Conservation (phyloP, 2,888 invertebrate genomes). For the Apamea anceps region DNA sequence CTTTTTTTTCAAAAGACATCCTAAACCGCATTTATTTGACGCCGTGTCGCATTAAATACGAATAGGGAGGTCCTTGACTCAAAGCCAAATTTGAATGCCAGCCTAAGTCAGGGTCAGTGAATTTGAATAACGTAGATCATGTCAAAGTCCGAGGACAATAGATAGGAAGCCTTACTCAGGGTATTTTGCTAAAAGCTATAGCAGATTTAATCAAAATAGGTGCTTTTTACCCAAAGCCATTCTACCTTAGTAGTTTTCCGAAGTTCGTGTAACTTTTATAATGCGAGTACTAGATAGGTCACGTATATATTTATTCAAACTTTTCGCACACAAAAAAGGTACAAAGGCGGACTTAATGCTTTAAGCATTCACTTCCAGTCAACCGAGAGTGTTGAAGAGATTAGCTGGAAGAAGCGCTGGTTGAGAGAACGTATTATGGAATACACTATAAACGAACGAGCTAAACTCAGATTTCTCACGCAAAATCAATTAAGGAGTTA, state of each 20-base stretch:
- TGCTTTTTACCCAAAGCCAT: neutral
- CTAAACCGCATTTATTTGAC: slow-evolving; percentile 6
- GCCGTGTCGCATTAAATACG: slow-evolving; percentile 9
- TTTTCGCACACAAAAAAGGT: neutral
- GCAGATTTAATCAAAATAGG: neutral
- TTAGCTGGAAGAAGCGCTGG: neutral
- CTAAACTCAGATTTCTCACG: neutral
- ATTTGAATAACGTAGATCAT: slow-evolving; percentile 47
- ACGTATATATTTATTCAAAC: too few species aligned
- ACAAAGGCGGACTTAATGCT: neutral
- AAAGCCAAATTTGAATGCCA: slow-evolving; percentile 41
- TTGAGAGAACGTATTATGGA: neutral
- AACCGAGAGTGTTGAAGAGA: neutral
- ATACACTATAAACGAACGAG: neutral
- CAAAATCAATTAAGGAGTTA: neutral
- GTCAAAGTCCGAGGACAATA: neutral
- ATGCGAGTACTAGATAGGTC: neutral
- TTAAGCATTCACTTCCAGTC: neutral
- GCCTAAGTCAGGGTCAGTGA: slow-evolving; percentile 30
- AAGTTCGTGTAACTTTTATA: neutral
- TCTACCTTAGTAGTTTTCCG: neutral
- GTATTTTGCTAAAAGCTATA: slow-evolving; percentile 25
- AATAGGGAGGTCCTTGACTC: slow-evolving; percentile 11
- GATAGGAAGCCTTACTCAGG: neutral
- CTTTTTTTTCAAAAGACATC: neutral